phyloP scores from a whole-genome alignment of 2,113 vertebrate species.

The Strigops habroptila region DNA sequence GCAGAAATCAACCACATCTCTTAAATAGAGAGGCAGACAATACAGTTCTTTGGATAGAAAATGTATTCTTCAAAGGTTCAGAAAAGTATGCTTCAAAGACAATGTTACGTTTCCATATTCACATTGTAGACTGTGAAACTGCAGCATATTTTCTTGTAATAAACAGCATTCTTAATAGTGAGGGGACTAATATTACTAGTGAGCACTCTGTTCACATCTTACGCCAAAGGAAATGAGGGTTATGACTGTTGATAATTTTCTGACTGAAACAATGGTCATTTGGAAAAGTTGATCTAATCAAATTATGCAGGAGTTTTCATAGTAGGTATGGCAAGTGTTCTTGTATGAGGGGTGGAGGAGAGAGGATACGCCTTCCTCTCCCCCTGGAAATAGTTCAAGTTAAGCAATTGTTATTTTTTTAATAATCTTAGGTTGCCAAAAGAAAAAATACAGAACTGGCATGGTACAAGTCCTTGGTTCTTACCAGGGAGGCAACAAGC shows the following conservation, averaged over 20 bases:
- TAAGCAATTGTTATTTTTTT: not conserved
- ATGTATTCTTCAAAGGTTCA: not conserved
- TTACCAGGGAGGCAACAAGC: not conserved
- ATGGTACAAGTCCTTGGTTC: not conserved
- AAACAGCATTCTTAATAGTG: not conserved
- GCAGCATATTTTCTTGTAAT: not conserved
- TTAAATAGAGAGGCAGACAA: not conserved
- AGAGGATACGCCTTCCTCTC: not conserved
- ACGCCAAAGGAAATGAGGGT: not conserved
- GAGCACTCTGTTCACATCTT: not conserved
- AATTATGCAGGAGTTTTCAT: not conserved
- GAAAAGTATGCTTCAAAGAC: not conserved
- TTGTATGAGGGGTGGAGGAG: not conserved
- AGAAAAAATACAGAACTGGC: not conserved
- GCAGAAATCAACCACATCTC: not conserved
- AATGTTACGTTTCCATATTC: not conserved
- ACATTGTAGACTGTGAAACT: not conserved
- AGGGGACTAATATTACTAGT: not conserved
- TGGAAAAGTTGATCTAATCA: not conserved
- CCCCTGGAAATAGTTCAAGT: not conserved
- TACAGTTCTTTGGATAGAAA: not conserved
- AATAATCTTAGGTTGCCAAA: not conserved
- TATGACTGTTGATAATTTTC: not conserved
- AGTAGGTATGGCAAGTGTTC: not conserved
- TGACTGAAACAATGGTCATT: conserved; percentile 5